Evolutionary conservation across 2,113 vertebrate species (phyloP).

Genomic region (Myanophis thanlyinensis): DNA sequence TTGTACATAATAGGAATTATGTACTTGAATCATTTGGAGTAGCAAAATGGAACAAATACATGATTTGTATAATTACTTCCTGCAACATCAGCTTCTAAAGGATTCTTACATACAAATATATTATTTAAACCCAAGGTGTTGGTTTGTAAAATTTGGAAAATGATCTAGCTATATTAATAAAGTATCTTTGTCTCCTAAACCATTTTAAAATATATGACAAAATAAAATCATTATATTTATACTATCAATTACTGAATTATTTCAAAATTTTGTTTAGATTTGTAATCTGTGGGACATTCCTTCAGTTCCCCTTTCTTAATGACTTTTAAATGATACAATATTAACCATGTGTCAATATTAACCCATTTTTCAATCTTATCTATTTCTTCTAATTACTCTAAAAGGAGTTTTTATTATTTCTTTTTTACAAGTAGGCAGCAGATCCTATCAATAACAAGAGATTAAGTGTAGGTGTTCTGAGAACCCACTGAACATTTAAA

Average conservation of each 20-base stretch:
- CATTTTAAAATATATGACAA: neutral
- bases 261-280: neutral
- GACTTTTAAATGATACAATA: neutral
- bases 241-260: neutral
- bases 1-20: neutral
- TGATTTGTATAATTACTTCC: neutral
- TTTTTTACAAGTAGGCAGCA: neutral
- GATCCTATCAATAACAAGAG: neutral
- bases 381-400: neutral
- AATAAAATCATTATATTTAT: neutral
- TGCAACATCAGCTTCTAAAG: neutral
- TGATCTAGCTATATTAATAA: neutral
- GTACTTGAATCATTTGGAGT: neutral
- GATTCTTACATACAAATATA: neutral
- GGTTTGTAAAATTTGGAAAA: neutral
- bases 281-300: neutral
- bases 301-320: neutral
- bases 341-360: neutral
- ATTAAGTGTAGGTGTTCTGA: neutral
- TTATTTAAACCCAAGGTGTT: neutral
- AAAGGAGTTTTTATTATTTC: neutral
- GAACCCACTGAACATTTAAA: neutral
- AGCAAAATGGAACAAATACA: neutral
- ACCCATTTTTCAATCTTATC: neutral
- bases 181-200: neutral